A percentile compares a stretch with the other conserved stretches of the same genome.
These are phyloP conservation scores for Papilio polytes DNA, from an alignment of 1,140 invertebrate species.

Conservation along the genomic window DNA sequence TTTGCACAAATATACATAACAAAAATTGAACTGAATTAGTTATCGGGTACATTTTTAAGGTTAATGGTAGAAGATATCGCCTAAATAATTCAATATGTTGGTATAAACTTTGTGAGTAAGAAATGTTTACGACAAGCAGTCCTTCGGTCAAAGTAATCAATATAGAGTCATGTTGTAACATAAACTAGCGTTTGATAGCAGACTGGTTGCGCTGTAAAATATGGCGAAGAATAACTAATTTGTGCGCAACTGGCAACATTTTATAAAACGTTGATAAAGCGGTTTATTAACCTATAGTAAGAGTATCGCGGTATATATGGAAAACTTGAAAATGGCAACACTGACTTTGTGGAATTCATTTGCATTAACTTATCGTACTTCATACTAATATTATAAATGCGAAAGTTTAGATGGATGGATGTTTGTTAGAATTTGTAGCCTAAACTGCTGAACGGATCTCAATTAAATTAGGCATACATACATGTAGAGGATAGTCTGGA, in stretches of 20 bases:
- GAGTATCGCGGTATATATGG: constrained; percentile 15
- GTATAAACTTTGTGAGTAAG: background rate
- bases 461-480: too few species aligned
- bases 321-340: constrained; percentile 2
- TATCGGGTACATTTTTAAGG: too few species aligned
- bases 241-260: constrained; percentile 14
- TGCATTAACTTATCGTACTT: background rate
- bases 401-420: too few species aligned
- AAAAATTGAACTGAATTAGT: background rate
- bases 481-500: too few species aligned
- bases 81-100: background rate
- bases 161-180: background rate
- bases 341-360: background rate
- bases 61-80: too few species aligned
- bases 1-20: background rate
- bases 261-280: constrained; percentile 21
- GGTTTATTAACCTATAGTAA: background rate
- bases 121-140: background rate
- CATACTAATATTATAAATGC: too few species aligned
- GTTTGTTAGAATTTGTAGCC: too few species aligned
- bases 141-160: constrained; percentile 10
- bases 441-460: too few species aligned
- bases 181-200: background rate
- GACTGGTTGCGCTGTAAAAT: constrained; percentile 13
- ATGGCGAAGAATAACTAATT: constrained; percentile 16